Evolutionary conservation across 2,888 invertebrate species (phyloP), one percentile per base, ranked within the genome.

Genomic region (Coleophora flavipennella): DNA sequence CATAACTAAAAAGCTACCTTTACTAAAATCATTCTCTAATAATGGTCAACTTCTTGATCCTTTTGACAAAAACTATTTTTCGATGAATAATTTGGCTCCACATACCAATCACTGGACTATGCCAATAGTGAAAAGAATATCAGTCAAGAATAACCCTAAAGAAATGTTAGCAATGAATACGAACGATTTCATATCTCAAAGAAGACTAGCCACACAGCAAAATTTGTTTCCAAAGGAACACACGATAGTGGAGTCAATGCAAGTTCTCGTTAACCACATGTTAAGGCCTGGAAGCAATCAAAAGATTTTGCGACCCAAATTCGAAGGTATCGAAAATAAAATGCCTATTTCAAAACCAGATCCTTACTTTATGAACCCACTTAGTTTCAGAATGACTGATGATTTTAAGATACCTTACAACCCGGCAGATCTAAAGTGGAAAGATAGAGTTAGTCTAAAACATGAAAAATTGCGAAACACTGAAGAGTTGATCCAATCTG

Each of bases 161-260:
- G 49, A 59, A 13, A 46, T 62, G 8, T 44, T 59, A 8, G 50
- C 55, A 8, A 59, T 62, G 49, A 57, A 69, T 26, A 59, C 64
- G 3, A 46, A 59, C 35, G 61, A 67, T 31, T 67, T 69, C 35
- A 59, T 66, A 29, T 56, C 59, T 1, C 51, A 55, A 35, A 53
- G 56, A 40, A 53, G 51, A 10, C 44, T 51, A 29, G 33, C 45
- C 8, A 52, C 49, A 32, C 56, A 43, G 10, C 35, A 39, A 20
- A 20, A 6, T 20, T 6, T 6, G 28, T 10, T 8, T 8, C 35
- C 35, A 28, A 28, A 8, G 13, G 11, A 10, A 12, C 2, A 3
- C 3, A 20, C 3, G 20, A 20, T 20, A 4, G 3, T 34, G 10
- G 26, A 25, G 10, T 12, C 10, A 7, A 4, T 25, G 6, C 34